A percentile compares a stretch with the other conserved stretches of the same genome.
Conservation (phyloP, 2,888 invertebrate species). For the Amblyjoppa fuscipennis region DNA sequence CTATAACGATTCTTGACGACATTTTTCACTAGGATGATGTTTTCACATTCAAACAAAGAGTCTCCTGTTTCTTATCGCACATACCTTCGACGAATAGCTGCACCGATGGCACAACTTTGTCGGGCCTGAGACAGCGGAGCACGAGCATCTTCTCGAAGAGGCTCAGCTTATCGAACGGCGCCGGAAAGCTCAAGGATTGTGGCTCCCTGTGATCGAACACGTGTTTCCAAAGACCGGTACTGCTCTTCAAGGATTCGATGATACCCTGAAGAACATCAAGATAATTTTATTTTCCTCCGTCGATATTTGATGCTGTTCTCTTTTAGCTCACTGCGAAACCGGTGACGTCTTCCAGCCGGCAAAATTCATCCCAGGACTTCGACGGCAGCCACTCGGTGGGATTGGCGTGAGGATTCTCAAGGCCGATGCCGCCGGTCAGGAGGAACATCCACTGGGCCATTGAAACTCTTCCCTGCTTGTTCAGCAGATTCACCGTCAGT, state of each 20-base stretch:
- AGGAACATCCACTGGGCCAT: constrained; percentile 93
- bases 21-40: neutral
- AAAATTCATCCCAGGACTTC: constrained; percentile 93
- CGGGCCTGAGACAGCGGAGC: constrained; percentile 93
- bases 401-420: constrained; percentile 91
- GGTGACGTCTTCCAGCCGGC: constrained; percentile 87
- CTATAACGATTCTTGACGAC: neutral
- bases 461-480: constrained; percentile 88
- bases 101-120: constrained; percentile 94
- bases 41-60: too few relatives aligned
- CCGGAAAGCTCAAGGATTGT: constrained; percentile 90
- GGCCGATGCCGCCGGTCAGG: constrained; percentile 94
- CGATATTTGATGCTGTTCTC: constrained; percentile 1
- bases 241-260: constrained; percentile 88
- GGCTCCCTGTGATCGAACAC: constrained; percentile 92
- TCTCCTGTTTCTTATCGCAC: constrained; percentile 3
- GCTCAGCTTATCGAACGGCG: constrained; percentile 89
- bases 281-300: neutral
- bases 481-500: constrained; percentile 90
- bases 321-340: constrained; percentile 82
- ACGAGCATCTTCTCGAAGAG: constrained; percentile 92
- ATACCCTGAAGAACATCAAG: constrained; percentile 86
- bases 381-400: constrained; percentile 90
- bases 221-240: constrained; percentile 89
- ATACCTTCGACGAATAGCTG: constrained; percentile 90